Base-by-base conservation (phyloP, 2,797 vertebrate genomes). In the Chelon auratus region DNA sequence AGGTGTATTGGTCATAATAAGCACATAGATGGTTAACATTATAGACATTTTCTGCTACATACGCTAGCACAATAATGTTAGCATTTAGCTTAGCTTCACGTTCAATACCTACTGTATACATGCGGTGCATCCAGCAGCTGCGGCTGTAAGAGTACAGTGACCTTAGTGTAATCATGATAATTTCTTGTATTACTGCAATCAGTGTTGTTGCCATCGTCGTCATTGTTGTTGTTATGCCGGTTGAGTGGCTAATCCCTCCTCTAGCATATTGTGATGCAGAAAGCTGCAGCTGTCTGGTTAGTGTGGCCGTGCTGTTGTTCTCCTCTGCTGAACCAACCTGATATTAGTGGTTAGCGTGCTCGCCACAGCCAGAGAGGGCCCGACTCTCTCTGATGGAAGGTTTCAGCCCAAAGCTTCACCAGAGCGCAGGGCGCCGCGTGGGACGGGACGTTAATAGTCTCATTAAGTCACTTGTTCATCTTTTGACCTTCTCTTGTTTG, bases 301-400 rank as follows among this genome's bases (percentile, higher is more conserved):
- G 47, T 84, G 87, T n/a, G 87, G 86, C 83, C 17, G 18, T 80
- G 63, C 85, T 80, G 90, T 86, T 90, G 80, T 89, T 83, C 83
- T 90, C 86, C 70, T 89, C 69, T 68, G 69, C 82, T 52, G 74
- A 68, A 79, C 82, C 85, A 90, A 85, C 86, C 79, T 84, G 82
- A 81, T 87, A 89, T 91, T 89, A 87, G 86, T 88, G 90, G 87
- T 90, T 40, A 54, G 76, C 53, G 63, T 56, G 69, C 69, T 84
- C 33, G 18, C 87, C 83, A 22, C 87, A 89, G 75, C 9, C 69
- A 40, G 50, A 71, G 77, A 83, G 70, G 24, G 84, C 71, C 77
- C 1, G 39, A 39, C 70, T 70, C 59, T 68, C 61, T 68, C 62
- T 64, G 70, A 80, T 82, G 65, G 65, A 75, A 61, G 80, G 50